A percentile compares a stretch with the other conserved stretches of the same genome.
Evolutionary conservation across 2,797 vertebrate species (phyloP).

Genomic region (Okamejei kenojei): DNA sequence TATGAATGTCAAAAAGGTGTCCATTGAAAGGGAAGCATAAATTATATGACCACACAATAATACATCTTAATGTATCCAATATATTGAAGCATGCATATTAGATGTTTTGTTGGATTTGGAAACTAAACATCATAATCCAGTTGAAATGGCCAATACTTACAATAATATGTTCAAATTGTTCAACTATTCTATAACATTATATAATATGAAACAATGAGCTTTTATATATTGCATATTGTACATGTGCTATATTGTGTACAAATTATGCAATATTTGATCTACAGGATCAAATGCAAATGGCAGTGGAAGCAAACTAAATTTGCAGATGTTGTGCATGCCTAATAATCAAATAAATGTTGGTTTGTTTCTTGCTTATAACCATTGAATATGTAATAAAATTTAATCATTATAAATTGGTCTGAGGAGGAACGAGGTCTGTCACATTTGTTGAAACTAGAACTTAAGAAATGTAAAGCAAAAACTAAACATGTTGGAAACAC

Average conservation of each 20-base stretch:
- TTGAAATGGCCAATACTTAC: not conserved
- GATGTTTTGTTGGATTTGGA: constrained; percentile 10
- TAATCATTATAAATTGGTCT: not conserved
- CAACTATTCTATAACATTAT: not conserved
- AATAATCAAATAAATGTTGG: not conserved
- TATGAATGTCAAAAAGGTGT: constrained; percentile 20
- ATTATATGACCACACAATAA: constrained; percentile 13
- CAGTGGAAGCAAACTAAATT: not conserved
- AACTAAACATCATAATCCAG: not conserved
- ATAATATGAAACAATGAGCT: not conserved
- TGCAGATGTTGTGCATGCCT: not conserved
- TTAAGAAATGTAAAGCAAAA: too few relatives aligned
- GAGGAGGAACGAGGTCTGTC: not conserved
- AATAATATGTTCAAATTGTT: not conserved
- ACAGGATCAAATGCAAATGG: not conserved
- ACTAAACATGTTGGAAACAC: too few relatives aligned
- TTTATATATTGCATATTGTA: too few relatives aligned
- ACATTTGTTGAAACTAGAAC: too few relatives aligned
- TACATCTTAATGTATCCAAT: not conserved
- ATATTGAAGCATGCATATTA: not conserved
- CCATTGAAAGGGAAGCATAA: not conserved
- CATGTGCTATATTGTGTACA: too few relatives aligned
- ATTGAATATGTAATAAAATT: not conserved
- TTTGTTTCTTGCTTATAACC: not conserved
- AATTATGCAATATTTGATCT: too few relatives aligned